A percentile compares a stretch with the other conserved stretches of the same genome.
Conservation (phyloP, 2,888 invertebrate species). For the Melinopterus prodromus region DNA sequence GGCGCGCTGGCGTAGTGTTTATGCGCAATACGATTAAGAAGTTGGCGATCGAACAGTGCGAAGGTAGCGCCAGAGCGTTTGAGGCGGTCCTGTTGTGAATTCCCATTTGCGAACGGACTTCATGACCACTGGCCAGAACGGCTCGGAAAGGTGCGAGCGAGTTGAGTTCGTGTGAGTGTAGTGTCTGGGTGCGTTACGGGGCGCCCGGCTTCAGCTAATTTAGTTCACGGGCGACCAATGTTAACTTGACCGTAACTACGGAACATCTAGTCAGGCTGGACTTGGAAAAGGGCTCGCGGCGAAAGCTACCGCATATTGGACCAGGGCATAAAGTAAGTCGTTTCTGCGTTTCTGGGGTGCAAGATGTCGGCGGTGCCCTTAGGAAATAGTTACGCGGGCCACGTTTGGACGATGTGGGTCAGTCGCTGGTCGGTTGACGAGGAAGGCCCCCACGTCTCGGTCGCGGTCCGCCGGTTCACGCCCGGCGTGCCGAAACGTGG, state of each 20-base stretch:
- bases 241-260: conserved; percentile 60
- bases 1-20: conserved; percentile 43
- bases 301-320: conserved; percentile 61
- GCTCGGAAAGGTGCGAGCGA: conserved; percentile 58
- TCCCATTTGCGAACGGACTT: conserved; percentile 53
- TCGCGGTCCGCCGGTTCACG: not conserved
- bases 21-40: conserved; percentile 44
- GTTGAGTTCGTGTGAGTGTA: conserved; percentile 58
- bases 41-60: conserved; percentile 46
- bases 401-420: not conserved
- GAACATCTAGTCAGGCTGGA: conserved; percentile 57
- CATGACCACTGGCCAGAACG: conserved; percentile 57
- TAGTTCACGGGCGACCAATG: conserved; percentile 57
- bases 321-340: conserved; percentile 59
- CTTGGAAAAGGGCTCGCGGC: conserved; percentile 58
- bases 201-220: conserved; percentile 55
- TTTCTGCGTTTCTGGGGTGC: conserved; percentile 5
- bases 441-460: too few species aligned
- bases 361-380: not conserved
- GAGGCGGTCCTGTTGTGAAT: conserved; percentile 48
- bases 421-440: not conserved
- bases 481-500: not conserved
- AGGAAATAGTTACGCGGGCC: too few species aligned
- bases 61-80: conserved; percentile 35
- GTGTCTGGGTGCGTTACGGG: conserved; percentile 59